Base-by-base conservation (phyloP, 2,888 invertebrate genomes). In the Mamestra brassicae region DNA sequence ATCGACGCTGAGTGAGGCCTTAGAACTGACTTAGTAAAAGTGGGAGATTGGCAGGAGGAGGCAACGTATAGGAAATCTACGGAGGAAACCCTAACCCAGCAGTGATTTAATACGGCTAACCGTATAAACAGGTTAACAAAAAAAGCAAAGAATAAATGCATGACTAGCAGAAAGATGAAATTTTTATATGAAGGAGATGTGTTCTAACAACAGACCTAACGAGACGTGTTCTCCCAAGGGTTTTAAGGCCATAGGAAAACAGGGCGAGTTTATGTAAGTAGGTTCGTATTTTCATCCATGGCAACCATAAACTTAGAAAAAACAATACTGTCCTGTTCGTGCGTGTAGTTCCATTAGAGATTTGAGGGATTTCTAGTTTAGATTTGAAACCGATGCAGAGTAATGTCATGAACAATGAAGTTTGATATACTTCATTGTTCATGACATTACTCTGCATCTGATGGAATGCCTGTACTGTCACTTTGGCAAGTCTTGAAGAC, bases 401-500 rank as follows among this genome's bases (percentile, higher is more conserved):
- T 26, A 52, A 47, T 57, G 52, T 63, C 57, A 26, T 26, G 26
- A 47, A 52, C 50, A 38, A 52, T 50, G 52, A 80, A 8, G 7
- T 45, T 52, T 58, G 58, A 57, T 6, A 58, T 73, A 52, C 26
- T 26, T 26, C 26, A 26, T 26, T 26, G 26, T 26, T 26, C 26
- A 26, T 26, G 26, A 26, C 26, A 26, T 26, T 26, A 26, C 26
- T 26, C 26, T 26, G 26, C 54, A 74, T 54, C 60, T 80, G 74
- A 80, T 64, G 34, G 42, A 74, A 50, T 47, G 54, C 34, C 42
- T 52, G 34, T 42, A 61, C 70, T 42, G 54, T 26, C 34, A n/a
- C 15, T 47, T 52, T 34, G 10, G 4, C 34, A 74, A 80, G 38
- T 62, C 34, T 45, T 62, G 17, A 50, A 78, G 45, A 78, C 11